Conservation (phyloP, 2,888 invertebrate species). For the Apocheima hispidaria region DNA sequence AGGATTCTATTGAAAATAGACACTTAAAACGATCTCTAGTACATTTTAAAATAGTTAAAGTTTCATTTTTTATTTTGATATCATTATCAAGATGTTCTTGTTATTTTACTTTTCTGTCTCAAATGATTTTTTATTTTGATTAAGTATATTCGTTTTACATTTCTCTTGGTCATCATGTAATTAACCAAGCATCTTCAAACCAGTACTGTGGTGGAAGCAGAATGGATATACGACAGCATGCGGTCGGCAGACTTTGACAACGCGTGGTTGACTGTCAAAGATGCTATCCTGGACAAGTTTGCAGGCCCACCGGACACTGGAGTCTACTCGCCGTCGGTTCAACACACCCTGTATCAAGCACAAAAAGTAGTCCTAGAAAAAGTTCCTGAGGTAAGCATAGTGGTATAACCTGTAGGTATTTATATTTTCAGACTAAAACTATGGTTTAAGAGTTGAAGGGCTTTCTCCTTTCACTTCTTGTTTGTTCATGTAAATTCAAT, state of each 20-base stretch:
- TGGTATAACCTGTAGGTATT: neutral
- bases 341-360: slow-evolving; percentile 91
- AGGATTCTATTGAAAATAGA: too few species aligned
- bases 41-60: too few species aligned
- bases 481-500: neutral
- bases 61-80: too few species aligned
- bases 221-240: slow-evolving; percentile 90
- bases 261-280: slow-evolving; percentile 89
- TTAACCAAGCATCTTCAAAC: slow-evolving; percentile 7
- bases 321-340: slow-evolving; percentile 91
- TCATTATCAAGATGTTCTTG: neutral
- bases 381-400: slow-evolving; percentile 87
- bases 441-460: too few species aligned
- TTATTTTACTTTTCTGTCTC: neutral
- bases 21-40: too few species aligned
- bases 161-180: neutral
- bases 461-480: neutral
- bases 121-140: neutral
- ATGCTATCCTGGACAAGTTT: slow-evolving; percentile 90
- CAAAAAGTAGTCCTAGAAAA: slow-evolving; percentile 89
- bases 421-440: neutral
- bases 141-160: neutral
- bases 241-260: slow-evolving; percentile 89
- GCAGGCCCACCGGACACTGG: slow-evolving; percentile 91
- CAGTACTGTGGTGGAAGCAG: slow-evolving; percentile 91